phyloP scores from a whole-genome alignment of 2,113 vertebrate species.

The Lepisosteus oculatus region DNA sequence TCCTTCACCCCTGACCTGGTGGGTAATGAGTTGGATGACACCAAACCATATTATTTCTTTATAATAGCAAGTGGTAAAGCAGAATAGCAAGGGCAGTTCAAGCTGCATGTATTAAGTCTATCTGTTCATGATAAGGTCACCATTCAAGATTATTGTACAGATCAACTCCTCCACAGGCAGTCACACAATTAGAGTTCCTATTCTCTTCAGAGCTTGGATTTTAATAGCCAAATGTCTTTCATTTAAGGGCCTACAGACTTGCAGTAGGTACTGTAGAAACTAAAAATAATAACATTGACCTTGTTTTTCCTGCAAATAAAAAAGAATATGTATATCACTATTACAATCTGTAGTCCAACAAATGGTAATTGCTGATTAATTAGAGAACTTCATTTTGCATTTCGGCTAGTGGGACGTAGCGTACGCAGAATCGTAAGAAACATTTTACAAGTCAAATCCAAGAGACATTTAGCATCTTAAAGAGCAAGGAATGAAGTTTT shows the following conservation, averaged over 20 bases:
- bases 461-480: no score
- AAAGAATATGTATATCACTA: no score
- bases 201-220: slow-evolving; percentile 31
- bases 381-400: no score
- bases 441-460: no score
- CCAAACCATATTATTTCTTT: slow-evolving; percentile 52
- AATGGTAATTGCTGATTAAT: no score
- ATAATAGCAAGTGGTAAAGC: slow-evolving; percentile 55
- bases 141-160: slow-evolving; percentile 13
- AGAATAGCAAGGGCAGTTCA: slow-evolving; percentile 40
- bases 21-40: slow-evolving; percentile 67
- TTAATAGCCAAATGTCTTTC: slow-evolving; percentile 33
- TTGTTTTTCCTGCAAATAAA: no score
- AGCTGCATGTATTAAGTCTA: slow-evolving; percentile 17
- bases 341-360: no score
- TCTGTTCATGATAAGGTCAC: slow-evolving; percentile 23
- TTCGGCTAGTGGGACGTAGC: no score
- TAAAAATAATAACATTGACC: no score
- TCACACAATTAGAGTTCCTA: slow-evolving; percentile 52
- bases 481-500: no score
- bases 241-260: not conserved
- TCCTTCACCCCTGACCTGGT: slow-evolving; percentile 58
- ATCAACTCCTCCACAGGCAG: slow-evolving; percentile 31
- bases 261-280: no score
- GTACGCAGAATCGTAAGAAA: no score